These are phyloP conservation scores for Oryzias javanicus DNA, from an alignment of 2,113 vertebrate genomes.

Conservation along the genomic window DNA sequence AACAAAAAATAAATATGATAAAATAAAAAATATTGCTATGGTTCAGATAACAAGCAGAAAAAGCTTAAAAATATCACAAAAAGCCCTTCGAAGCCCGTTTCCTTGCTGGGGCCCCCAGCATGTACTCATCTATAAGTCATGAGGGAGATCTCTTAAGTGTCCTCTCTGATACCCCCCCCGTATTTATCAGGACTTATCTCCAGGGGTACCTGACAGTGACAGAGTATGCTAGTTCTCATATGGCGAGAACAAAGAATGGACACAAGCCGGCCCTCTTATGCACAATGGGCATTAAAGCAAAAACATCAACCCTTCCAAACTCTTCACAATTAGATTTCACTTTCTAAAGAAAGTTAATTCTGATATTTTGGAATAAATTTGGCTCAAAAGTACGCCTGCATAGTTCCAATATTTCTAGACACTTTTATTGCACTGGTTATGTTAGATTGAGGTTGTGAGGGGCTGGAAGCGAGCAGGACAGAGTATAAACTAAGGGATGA, in stretches of 20 bases:
- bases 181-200: slow-evolving; percentile 62
- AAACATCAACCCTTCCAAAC: background rate
- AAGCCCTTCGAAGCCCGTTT: slow-evolving; percentile 28
- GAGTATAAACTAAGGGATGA: too few species aligned
- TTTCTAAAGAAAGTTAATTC: too few species aligned
- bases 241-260: slow-evolving; percentile 62
- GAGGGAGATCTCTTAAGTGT: slow-evolving; percentile 60
- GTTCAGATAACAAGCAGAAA: background rate
- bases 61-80: slow-evolving; percentile 12
- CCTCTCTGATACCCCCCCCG: slow-evolving; percentile 58
- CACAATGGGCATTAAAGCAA: slow-evolving; percentile 10
- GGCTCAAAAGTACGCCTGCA: too few species aligned
- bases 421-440: too few species aligned
- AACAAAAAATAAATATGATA: too few species aligned
- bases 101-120: slow-evolving; percentile 39
- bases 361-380: too few species aligned
- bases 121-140: slow-evolving; percentile 73
- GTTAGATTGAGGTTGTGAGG: too few species aligned
- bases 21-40: too few species aligned
- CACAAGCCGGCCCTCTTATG: slow-evolving; percentile 31
- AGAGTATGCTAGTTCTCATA: slow-evolving; percentile 53
- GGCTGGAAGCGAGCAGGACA: too few species aligned
- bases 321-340: too few species aligned
- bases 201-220: slow-evolving; percentile 58
- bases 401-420: too few species aligned